These are phyloP conservation scores for Platygyra sinensis DNA, from an alignment of 64 coral and sea anemone species.

Conservation along the genomic window DNA sequence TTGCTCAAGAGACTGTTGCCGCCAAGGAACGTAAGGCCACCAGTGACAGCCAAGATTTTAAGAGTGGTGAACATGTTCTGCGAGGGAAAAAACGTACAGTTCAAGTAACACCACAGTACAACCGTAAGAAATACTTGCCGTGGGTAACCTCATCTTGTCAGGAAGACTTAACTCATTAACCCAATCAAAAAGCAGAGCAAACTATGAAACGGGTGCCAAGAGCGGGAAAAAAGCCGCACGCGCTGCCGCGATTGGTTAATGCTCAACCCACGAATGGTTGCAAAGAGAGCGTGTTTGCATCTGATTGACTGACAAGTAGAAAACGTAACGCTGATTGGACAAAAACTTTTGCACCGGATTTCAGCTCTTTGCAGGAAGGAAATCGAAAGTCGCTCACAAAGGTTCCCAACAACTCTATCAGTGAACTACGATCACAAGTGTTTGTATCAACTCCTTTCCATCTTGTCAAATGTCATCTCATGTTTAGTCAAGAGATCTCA, in stretches of 20 bases:
- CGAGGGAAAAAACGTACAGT: not conserved
- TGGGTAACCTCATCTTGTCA: not conserved
- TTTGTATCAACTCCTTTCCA: too few relatives aligned
- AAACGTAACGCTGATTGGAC: too few relatives aligned
- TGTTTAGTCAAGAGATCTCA: constrained; percentile 45
- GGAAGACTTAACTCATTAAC: not conserved
- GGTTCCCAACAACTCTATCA: too few relatives aligned
- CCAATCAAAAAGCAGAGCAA: not conserved
- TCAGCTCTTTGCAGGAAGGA: too few relatives aligned
- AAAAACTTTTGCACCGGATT: too few relatives aligned
- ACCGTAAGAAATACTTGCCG: too few relatives aligned
- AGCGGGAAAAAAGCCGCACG: not conserved
- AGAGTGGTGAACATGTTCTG: constrained; percentile 99
- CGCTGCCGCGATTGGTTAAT: not conserved
- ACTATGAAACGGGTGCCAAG: not conserved
- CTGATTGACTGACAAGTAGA: too few relatives aligned
- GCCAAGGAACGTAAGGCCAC: constrained; percentile 83
- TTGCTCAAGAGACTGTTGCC: constrained; percentile 84
- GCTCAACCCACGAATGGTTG: not conserved
- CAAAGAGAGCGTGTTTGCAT: too few relatives aligned
- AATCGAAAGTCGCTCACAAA: too few relatives aligned
- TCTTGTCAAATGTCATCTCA: constrained; percentile 21
- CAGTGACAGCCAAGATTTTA: constrained; percentile 83
- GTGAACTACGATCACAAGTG: too few relatives aligned
- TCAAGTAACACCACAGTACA: not conserved